Evolutionary conservation across 2,888 invertebrate species (phyloP), one percentile per base, ranked within the genome.

Genomic region (Diaphora mendica): DNA sequence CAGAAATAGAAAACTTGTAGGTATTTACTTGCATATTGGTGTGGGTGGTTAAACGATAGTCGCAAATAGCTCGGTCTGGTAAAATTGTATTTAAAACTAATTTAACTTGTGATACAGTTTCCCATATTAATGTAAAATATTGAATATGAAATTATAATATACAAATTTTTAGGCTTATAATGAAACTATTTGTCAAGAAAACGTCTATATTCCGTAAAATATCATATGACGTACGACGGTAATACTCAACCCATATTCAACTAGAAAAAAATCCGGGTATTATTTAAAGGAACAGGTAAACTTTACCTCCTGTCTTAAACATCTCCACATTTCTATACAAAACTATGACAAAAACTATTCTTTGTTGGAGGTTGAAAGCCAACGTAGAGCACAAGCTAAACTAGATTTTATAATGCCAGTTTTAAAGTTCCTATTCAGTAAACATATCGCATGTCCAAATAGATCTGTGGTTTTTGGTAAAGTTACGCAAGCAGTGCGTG

Each of bases 271-370:
- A 92, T 89, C 88, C 71, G 78, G 77, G 89, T 86, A 91, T 92
- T 93, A 92, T 92, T 89, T 87, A 87, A 85, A 82, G 81, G 86
- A 77, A 87, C 94, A 94, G 94, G 94, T 94, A 94, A 91, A 91
- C 85, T 90, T 85, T 89, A 91, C 89, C 89, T 88, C 90, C 83
- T 85, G 81, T 86, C 87, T 89, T 88, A 85, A 87, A 87, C 87
- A 84, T 86, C 84, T 82, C 81, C 78, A 78, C 83, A 84, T 86
- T 86, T 87, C 86, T 88, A 85, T 84, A 81, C 83, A 85, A 76
- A 79, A 84, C 75, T 81, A 78, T 78, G 76, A 87, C 86, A 91
- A 90, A 89, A 87, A 85, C 83, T 79, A 77, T 81, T 85, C 86
- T 87, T 89, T 85, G 85, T 85, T 86, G 78, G 79, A 84, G 75